phyloP scores from a whole-genome alignment of 1,140 invertebrate species.

The Saccostrea cuccullata region DNA sequence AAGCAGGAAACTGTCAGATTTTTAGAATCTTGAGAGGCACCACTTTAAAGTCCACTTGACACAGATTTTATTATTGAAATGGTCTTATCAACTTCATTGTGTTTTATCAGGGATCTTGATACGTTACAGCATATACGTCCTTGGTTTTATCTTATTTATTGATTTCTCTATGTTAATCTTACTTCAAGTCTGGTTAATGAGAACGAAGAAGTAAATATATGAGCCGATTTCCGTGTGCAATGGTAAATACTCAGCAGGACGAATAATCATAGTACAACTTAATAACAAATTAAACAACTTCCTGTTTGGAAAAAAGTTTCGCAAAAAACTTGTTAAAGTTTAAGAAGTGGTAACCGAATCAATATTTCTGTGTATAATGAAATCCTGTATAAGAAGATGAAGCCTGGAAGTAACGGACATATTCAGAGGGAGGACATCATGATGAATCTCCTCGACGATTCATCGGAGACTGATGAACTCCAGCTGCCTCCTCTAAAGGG shows the following conservation, averaged over 20 bases:
- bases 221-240: not conserved
- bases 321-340: not conserved
- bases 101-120: too few relatives aligned
- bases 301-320: not conserved
- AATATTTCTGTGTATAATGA: not conserved
- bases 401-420: slow-evolving; percentile 34
- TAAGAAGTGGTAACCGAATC: not conserved
- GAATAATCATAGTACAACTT: not conserved
- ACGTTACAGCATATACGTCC: too few relatives aligned
- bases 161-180: too few relatives aligned
- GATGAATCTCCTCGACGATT: slow-evolving; percentile 53
- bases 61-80: too few relatives aligned
- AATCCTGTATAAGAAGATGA: not conserved
- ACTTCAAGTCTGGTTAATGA: too few relatives aligned
- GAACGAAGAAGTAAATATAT: too few relatives aligned
- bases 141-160: too few relatives aligned
- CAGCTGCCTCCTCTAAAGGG: slow-evolving; percentile 55
- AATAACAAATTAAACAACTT: not conserved
- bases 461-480: slow-evolving; percentile 52
- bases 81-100: too few relatives aligned
- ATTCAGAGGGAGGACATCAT: slow-evolving; percentile 48
- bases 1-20: too few relatives aligned
- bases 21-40: too few relatives aligned
- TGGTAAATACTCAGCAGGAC: not conserved
- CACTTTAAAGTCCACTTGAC: too few relatives aligned